Percentiles rank a stretch among this genome's conserved stretches.
Evolutionary conservation across 2,888 invertebrate species (phyloP).

Genomic region (Parelbella ahira): DNA sequence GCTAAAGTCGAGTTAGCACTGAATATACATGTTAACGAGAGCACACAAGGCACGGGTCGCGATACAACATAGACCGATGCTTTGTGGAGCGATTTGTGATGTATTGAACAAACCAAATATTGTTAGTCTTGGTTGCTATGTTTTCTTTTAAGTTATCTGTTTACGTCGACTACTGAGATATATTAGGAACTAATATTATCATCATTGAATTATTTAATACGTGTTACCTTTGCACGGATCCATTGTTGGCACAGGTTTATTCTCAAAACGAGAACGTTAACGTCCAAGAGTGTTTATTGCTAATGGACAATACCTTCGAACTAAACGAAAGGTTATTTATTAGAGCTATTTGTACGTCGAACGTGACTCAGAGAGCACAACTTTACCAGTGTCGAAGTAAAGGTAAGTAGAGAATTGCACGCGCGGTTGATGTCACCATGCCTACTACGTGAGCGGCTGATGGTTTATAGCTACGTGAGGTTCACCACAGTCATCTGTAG

Average conservation of each 20-base stretch:
- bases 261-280: too few species aligned
- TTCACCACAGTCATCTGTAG: conserved; percentile 14
- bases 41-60: conserved; percentile 9
- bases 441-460: conserved; percentile 18
- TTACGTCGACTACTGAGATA: too few species aligned
- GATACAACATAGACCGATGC: conserved; percentile 1
- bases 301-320: too few species aligned
- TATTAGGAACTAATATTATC: too few species aligned
- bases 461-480: conserved; percentile 21
- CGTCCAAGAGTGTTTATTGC: too few species aligned
- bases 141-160: too few species aligned
- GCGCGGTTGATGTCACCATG: conserved; percentile 23
- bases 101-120: too few species aligned
- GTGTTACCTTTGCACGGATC: too few species aligned
- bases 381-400: conserved; percentile 13
- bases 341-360: conserved; percentile 12
- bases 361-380: conserved; percentile 14
- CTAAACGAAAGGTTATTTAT: conserved; percentile 6
- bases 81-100: too few species aligned
- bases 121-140: too few species aligned
- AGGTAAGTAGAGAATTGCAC: conserved; percentile 18
- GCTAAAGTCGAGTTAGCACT: conserved; percentile 20
- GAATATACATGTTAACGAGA: conserved; percentile 24
- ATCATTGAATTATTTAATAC: too few species aligned
- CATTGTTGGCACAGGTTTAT: too few species aligned